Evolutionary conservation across 2,888 invertebrate species (phyloP).

Genomic region (Teleiodes luculella): DNA sequence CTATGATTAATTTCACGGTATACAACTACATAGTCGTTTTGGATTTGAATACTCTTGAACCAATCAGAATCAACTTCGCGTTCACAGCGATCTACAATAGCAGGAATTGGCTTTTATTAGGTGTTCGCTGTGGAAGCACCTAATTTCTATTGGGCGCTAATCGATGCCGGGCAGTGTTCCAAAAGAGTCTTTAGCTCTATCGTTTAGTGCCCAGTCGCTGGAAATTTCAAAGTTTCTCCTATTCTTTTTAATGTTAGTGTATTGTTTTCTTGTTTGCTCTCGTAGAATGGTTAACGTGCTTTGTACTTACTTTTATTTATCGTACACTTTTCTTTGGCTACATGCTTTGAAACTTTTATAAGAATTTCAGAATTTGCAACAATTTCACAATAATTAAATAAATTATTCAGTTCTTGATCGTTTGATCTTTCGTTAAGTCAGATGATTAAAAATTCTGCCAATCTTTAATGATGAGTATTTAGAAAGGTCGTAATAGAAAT

Average conservation of each 20-base stretch:
- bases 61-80: neutral
- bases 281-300: neutral
- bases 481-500: too few relatives aligned
- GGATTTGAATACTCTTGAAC: neutral
- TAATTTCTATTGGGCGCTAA: constrained; percentile 16
- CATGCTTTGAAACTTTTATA: too few relatives aligned
- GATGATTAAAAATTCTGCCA: too few relatives aligned
- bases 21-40: too few relatives aligned
- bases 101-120: constrained; percentile 1
- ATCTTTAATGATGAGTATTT: too few relatives aligned
- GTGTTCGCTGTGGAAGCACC: constrained; percentile 4
- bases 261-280: neutral
- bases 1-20: too few relatives aligned
- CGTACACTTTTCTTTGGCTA: too few relatives aligned
- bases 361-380: too few relatives aligned
- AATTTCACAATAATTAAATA: too few relatives aligned
- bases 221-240: constrained; percentile 1
- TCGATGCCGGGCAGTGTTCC: constrained; percentile 15
- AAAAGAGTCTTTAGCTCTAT: constrained; percentile 3
- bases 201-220: neutral
- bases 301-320: neutral
- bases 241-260: neutral
- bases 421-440: too few relatives aligned
- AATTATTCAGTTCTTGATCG: too few relatives aligned
- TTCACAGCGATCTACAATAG: neutral